Evolutionary conservation across 2,888 invertebrate genomes (phyloP), one percentile per base, ranked within the genome.

Genomic region (Lasioglossum marginatum): DNA sequence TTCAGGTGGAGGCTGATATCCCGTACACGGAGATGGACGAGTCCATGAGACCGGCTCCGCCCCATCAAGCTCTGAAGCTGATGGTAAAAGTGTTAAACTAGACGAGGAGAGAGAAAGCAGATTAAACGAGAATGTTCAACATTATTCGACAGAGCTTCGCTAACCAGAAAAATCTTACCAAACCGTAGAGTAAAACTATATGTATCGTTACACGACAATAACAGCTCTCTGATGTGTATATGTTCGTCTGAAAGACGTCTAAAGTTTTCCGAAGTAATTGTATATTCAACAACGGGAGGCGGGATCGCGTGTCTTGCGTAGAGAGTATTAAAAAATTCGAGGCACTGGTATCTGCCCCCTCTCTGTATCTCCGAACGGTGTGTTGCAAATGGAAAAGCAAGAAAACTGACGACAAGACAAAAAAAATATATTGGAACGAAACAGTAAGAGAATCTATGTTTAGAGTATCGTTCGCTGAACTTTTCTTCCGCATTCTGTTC

Each of bases 31-130:
- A 97, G 85, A 97, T 97, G 93, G 96, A 96, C 79, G 97, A 97
- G 23, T 96, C 97, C 16, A 97, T 98, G 93, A 95, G 96, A 90
- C 96, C 96, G 1, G 96, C 96, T 14, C 96, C 97, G 0, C 98
- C 98, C 0, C 98, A 98, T 92, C 96, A 97, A 81, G 97, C 97
- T 45, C 96, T 98, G 71, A 97, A 97, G 92, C 96, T 98, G 79
- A 97, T 98, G 96, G 96, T 96, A 74, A 95, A 95, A 93, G 70
- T 93, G 52, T 76, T 95, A 81, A 89, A 94, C 83, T 93, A 89
- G 92, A 85, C 34, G 52, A 23, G 63, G 66, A 63, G 16, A 10
- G 37, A 43, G 0, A n/a, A 77, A 5, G 8, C 57, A 12, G 57
- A n/a, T 43, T 37, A 34, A 71, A 70, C 68, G 34, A 74, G 23